Percentiles rank a stretch among this genome's conserved stretches.
These are phyloP conservation scores for Enteromius radiatus DNA, from an alignment of 2,797 vertebrate genomes.

Conservation along the genomic window DNA sequence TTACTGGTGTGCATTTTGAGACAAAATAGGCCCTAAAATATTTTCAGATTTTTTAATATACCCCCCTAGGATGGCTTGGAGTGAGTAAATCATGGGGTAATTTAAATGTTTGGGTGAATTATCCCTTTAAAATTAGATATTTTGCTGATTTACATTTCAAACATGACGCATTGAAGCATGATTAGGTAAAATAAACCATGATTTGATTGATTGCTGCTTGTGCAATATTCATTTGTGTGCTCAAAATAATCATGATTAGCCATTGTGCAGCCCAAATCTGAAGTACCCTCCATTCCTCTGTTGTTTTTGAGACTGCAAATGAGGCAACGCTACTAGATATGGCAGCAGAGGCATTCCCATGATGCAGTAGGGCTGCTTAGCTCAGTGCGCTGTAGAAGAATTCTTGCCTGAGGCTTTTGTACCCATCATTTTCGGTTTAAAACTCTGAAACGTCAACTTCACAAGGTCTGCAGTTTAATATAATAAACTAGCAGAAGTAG, in stretches of 20 bases:
- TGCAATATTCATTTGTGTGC: not conserved
- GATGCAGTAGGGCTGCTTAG: not conserved
- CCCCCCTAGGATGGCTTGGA: not conserved
- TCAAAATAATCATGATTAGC: not conserved
- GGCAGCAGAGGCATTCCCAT: not conserved
- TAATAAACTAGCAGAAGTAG: not conserved
- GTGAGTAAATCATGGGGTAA: not conserved
- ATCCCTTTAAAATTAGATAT: not conserved
- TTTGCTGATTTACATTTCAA: too few relatives aligned
- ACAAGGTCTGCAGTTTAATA: not conserved
- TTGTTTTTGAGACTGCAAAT: not conserved
- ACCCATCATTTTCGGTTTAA: not conserved
- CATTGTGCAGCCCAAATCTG: not conserved
- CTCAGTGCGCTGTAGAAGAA: not conserved
- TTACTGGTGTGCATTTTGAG: too few relatives aligned
- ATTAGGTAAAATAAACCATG: not conserved
- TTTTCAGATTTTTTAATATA: too few relatives aligned
- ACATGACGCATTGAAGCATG: not conserved
- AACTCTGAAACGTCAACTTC: not conserved
- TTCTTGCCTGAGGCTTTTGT: slow-evolving; percentile 13
- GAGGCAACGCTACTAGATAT: not conserved
- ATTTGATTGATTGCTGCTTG: not conserved
- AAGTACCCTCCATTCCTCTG: not conserved
- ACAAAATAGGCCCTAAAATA: too few relatives aligned
- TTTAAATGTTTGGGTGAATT: not conserved